Evolutionary conservation across 2,113 vertebrate species (phyloP).

Genomic region (Brachyistius frenatus): DNA sequence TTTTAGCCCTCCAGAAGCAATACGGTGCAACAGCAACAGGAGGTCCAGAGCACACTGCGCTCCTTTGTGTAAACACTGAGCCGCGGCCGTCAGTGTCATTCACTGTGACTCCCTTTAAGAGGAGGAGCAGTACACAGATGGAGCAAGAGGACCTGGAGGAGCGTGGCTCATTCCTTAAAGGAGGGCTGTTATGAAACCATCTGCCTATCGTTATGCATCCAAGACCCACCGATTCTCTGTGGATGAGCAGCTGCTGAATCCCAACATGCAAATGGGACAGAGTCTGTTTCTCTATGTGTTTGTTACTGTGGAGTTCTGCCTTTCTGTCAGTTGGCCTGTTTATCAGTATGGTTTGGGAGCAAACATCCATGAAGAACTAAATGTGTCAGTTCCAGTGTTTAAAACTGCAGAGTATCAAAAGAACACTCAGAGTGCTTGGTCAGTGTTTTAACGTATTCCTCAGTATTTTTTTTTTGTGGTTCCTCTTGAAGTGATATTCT

Average conservation of each 20-base stretch:
- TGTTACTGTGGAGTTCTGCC: not conserved
- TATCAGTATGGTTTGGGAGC: not conserved
- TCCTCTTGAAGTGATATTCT: not conserved
- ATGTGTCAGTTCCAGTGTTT: too few relatives aligned
- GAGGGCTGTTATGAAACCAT: conserved; percentile 56
- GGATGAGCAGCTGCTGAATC: conserved; percentile 50
- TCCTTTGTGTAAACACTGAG: conserved; percentile 6
- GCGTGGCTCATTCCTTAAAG: not conserved
- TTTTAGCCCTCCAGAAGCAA: conserved; percentile 44
- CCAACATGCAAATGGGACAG: conserved; percentile 11
- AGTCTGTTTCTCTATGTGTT: not conserved
- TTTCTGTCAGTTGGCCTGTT: not conserved
- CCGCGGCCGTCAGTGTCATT: conserved; percentile 18
- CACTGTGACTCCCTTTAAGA: conserved; percentile 12
- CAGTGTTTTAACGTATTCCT: not conserved
- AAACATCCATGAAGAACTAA: not conserved
- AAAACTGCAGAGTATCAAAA: not conserved
- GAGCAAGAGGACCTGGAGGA: conserved; percentile 34
- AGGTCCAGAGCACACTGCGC: not conserved
- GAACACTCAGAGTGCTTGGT: not conserved
- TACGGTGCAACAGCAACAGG: conserved; percentile 28
- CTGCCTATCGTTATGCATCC: conserved; percentile 50
- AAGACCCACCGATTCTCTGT: not conserved
- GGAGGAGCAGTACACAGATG: conserved; percentile 51
- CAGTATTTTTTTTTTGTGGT: not conserved